Conservation (phyloP, 2,113 vertebrate genomes). For the Anoura caudifer region DNA sequence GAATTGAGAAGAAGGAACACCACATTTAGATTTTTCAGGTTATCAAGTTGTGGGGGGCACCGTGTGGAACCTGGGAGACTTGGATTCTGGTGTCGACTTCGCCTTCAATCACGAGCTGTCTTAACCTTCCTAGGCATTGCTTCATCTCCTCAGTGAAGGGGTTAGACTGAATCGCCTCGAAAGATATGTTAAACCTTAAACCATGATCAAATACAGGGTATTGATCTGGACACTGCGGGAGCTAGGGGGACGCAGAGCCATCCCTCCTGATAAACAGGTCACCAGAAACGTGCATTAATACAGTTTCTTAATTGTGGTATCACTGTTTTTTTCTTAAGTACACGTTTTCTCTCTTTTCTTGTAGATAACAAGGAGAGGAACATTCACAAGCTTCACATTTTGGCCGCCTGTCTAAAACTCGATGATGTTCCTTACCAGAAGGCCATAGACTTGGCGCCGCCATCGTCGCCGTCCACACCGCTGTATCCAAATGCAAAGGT, state of each 20-base stretch:
- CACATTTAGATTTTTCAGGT: background rate
- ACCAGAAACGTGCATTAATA: background rate
- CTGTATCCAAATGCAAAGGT: constrained; percentile 56
- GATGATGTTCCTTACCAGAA: constrained; percentile 76
- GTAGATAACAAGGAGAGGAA: constrained; percentile 41
- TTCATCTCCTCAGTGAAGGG: background rate
- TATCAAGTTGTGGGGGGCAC: background rate
- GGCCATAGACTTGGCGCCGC: background rate
- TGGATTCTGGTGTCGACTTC: background rate
- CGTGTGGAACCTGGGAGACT: background rate
- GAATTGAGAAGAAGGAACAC: background rate
- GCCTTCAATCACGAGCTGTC: background rate
- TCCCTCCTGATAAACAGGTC: background rate
- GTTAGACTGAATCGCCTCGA: background rate
- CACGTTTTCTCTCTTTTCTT: background rate
- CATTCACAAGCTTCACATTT: constrained; percentile 18
- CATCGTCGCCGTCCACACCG: background rate
- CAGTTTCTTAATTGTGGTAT: background rate
- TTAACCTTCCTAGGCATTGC: background rate
- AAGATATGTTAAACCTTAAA: background rate
- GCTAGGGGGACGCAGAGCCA: background rate
- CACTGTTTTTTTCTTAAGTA: background rate
- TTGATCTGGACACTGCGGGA: background rate
- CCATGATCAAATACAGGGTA: background rate
- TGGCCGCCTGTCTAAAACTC: constrained; percentile 87